Conservation (phyloP, 2,888 invertebrate species). For the Crematogaster levior region DNA sequence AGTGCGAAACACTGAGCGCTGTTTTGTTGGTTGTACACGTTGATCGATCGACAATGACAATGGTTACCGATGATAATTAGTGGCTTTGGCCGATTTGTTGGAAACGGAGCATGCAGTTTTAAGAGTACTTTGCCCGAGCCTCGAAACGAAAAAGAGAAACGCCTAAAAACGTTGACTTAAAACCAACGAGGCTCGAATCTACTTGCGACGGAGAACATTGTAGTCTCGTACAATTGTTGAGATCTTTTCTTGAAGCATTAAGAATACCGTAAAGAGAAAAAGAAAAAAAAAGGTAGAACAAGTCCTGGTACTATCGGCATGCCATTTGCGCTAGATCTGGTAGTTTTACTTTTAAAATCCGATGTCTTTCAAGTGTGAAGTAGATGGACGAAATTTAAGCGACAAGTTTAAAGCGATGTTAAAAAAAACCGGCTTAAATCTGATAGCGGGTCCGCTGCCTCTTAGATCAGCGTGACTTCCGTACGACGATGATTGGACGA, state of each 20-base stretch:
- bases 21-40: conserved; percentile 69
- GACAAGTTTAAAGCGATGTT: conserved; percentile 68
- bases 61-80: conserved; percentile 54
- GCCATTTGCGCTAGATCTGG: conserved; percentile 61
- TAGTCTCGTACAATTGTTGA: conserved; percentile 65
- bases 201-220: conserved; percentile 47
- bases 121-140: conserved; percentile 59
- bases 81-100: conserved; percentile 65
- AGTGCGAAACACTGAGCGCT: conserved; percentile 81
- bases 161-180: conserved; percentile 24
- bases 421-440: conserved; percentile 62
- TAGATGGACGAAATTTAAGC: conserved; percentile 67
- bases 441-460: conserved; percentile 47
- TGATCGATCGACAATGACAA: conserved; percentile 57
- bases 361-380: conserved; percentile 71
- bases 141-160: conserved; percentile 25
- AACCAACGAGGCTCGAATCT: conserved; percentile 29
- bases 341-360: conserved; percentile 73
- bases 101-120: conserved; percentile 63
- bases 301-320: conserved; percentile 64
- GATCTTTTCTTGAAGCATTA: conserved; percentile 64
- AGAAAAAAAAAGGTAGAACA: conserved; percentile 64
- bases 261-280: conserved; percentile 62
- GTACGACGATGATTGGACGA: conserved; percentile 58
- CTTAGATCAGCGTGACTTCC: conserved; percentile 67